A percentile compares a stretch with the other conserved stretches of the same genome.
phyloP scores from a whole-genome alignment of 2,888 invertebrate species.

The Drosophila mercatorum region DNA sequence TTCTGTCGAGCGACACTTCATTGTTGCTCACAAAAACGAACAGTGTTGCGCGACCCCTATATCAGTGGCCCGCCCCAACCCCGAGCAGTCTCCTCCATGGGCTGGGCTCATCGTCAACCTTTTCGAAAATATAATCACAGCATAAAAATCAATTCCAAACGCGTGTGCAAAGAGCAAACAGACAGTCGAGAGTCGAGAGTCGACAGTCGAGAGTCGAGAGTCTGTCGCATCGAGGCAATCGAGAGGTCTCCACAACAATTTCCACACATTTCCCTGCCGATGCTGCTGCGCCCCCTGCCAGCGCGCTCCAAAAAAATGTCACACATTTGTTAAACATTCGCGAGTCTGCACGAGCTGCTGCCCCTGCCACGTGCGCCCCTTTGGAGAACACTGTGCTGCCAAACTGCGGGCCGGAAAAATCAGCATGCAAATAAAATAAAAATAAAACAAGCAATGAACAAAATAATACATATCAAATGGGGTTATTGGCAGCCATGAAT shows the following conservation, averaged over 20 bases:
- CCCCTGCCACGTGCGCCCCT: conserved; percentile 4
- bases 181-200: conserved; percentile 12
- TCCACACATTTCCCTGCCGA: conserved; percentile 12
- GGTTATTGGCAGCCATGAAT: conserved; percentile 1
- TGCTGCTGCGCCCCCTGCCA: conserved; percentile 1
- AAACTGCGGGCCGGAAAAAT: conserved; percentile 68
- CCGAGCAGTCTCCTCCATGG: conserved; percentile 25
- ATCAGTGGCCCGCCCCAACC: conserved; percentile 7
- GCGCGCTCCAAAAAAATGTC: conserved; percentile 69
- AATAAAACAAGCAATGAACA: conserved; percentile 48
- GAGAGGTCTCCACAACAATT: conserved; percentile 20
- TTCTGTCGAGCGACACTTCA: conserved; percentile 70
- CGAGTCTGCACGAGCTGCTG: conserved; percentile 56
- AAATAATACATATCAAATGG: conserved; percentile 42
- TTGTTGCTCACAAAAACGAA: conserved; percentile 50
- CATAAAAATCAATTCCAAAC: conserved; percentile 80
- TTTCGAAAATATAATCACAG: conserved; percentile 80
- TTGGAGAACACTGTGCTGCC: conserved; percentile 55
- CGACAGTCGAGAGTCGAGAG: conserved; percentile 13
- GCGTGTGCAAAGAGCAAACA: conserved; percentile 70
- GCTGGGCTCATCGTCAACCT: conserved; percentile 73
- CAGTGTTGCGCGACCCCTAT: conserved; percentile 43
- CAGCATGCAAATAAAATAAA: conserved; percentile 76
- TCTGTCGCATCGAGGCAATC: conserved; percentile 20
- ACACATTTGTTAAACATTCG: conserved; percentile 80